Evolutionary conservation across 2,113 vertebrate species (phyloP).

Genomic region (Gnathonemus echidnorhynchus): DNA sequence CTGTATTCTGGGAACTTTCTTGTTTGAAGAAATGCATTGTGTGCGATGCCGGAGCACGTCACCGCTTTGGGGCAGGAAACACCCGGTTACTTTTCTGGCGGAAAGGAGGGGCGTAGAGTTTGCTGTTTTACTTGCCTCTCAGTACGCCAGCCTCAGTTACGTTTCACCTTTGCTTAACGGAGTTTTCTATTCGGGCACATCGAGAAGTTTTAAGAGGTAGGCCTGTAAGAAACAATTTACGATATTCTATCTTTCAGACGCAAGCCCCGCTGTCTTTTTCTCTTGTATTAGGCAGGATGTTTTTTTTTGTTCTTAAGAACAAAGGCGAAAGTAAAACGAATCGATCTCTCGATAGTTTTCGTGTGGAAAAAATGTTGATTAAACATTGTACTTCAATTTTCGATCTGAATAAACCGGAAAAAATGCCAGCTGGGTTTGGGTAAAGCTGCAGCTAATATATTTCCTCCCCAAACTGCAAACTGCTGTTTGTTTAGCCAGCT

Average conservation of each 20-base stretch:
- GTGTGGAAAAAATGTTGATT: not conserved
- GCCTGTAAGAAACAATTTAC: not conserved
- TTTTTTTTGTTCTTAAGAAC: not conserved
- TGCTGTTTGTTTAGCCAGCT: not conserved
- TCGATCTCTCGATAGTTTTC: not conserved
- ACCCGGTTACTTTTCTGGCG: not conserved
- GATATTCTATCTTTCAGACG: not conserved
- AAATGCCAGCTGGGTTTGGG: not conserved
- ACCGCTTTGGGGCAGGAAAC: not conserved
- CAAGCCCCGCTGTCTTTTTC: not conserved
- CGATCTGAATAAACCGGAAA: not conserved
- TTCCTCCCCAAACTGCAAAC: not conserved
- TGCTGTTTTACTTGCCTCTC: not conserved
- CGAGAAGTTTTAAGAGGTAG: slow-evolving; percentile 1
- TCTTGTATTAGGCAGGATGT: not conserved
- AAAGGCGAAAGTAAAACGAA: not conserved
- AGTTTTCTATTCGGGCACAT: not conserved
- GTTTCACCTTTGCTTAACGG: not conserved
- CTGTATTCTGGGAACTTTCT: not conserved
- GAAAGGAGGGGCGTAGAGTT: slow-evolving; percentile 1
- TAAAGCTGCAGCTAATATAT: not conserved
- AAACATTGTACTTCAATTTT: not conserved
- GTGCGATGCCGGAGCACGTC: not conserved
- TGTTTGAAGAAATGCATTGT: not conserved
- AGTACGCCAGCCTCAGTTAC: not conserved